Evolutionary conservation across 2,888 invertebrate genomes (phyloP).

Genomic region (Acanthosepion lycidas): DNA sequence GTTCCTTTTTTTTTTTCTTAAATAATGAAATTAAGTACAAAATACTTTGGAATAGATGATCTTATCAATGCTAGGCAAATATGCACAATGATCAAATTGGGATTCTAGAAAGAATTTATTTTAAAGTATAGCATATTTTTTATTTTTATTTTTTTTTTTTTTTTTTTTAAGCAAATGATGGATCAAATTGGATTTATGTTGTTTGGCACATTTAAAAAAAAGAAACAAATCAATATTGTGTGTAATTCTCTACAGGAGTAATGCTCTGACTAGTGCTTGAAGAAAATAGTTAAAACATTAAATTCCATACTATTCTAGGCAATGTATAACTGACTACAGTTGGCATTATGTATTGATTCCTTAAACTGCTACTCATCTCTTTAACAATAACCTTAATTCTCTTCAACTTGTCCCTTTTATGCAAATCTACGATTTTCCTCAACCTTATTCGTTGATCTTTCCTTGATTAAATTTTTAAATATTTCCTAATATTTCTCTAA

Average conservation of each 20-base stretch:
- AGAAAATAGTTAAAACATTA: constrained; percentile 8
- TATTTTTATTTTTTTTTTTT: too few relatives aligned
- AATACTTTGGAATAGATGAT: too few relatives aligned
- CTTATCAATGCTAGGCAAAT: too few relatives aligned
- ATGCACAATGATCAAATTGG: too few relatives aligned
- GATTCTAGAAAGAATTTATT: too few relatives aligned
- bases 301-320: not conserved
- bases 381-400: constrained; percentile 18
- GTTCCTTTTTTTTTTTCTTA: too few relatives aligned
- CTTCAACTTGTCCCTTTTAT: not conserved
- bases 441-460: not conserved
- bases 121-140: too few relatives aligned
- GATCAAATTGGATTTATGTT: not conserved
- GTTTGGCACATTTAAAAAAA: not conserved
- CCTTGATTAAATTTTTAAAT: not conserved
- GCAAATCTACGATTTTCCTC: not conserved
- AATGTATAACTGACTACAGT: not conserved
- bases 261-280: not conserved
- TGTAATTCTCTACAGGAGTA: not conserved
- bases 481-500: constrained; percentile 6
- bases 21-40: too few relatives aligned
- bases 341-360: not conserved
- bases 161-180: not conserved
- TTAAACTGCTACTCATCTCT: not conserved
- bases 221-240: not conserved